Conservation (phyloP, 1,140 invertebrate genomes). For the Drosophila murphyi region DNA sequence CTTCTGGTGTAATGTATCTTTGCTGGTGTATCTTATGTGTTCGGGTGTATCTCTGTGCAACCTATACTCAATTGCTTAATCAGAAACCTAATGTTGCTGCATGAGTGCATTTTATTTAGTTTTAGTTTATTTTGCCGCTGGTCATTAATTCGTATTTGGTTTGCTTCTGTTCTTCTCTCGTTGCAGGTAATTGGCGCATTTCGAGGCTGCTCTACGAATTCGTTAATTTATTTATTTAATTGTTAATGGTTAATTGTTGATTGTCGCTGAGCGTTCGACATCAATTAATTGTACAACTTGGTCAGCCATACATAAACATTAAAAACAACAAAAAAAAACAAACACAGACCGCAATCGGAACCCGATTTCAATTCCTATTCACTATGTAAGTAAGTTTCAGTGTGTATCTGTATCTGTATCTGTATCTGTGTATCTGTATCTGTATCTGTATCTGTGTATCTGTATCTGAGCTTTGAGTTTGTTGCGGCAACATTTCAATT, state of each 20-base stretch:
- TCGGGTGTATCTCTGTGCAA: conserved; percentile 19
- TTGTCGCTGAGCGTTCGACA: conserved; percentile 62
- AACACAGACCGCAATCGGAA: background rate
- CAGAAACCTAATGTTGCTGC: conserved; percentile 63
- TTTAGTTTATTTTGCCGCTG: conserved; percentile 35
- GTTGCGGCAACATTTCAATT: conserved; percentile 68
- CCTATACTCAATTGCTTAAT: conserved; percentile 70
- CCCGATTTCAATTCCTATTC: conserved; percentile 49
- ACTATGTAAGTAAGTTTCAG: conserved; percentile 22
- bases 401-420: conserved; percentile 11
- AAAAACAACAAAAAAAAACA: background rate
- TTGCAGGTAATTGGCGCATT: conserved; percentile 52
- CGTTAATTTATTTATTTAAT: conserved; percentile 57
- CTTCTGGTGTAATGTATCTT: conserved; percentile 5
- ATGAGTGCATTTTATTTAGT: conserved; percentile 36
- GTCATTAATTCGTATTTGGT: conserved; percentile 19
- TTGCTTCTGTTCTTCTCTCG: conserved; percentile 25
- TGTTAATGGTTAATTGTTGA: conserved; percentile 62
- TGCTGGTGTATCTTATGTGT: conserved; percentile 7
- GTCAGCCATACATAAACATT: conserved; percentile 15
- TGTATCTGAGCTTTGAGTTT: conserved; percentile 20
- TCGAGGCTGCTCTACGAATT: conserved; percentile 34
- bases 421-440: too few species aligned
- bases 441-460: conserved; percentile 11
- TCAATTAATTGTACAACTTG: conserved; percentile 64